Conservation (phyloP, 2,888 invertebrate genomes). For the Heteromurus nitidus region DNA sequence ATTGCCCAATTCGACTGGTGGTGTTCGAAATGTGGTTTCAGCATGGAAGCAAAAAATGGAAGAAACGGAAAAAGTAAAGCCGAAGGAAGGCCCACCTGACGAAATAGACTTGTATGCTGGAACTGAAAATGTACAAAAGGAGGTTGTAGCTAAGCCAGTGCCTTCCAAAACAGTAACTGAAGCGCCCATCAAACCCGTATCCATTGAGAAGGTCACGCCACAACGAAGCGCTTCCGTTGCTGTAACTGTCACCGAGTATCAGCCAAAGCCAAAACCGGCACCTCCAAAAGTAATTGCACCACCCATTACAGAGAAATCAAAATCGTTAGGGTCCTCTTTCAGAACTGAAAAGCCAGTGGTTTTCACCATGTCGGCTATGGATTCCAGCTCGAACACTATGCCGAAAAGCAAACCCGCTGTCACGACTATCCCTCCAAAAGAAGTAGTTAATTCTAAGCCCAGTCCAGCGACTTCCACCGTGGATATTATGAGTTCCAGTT, state of each 20-base stretch:
- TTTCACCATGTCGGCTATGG: slow-evolving; percentile 63
- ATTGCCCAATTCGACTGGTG: slow-evolving; percentile 38
- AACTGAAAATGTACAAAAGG: not conserved
- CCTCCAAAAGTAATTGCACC: not conserved
- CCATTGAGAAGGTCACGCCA: not conserved
- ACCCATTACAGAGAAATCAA: slow-evolving; percentile 15
- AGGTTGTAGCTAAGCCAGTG: not conserved
- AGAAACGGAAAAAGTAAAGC: slow-evolving; percentile 63
- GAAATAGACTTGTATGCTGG: slow-evolving; percentile 68
- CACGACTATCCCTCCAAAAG: not conserved
- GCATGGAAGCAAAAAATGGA: slow-evolving; percentile 70
- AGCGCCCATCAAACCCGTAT: not conserved
- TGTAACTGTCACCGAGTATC: not conserved
- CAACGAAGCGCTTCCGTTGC: not conserved
- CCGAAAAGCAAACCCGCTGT: slow-evolving; percentile 31
- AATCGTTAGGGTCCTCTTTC: slow-evolving; percentile 48
- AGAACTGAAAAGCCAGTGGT: slow-evolving; percentile 50
- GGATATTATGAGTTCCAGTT: slow-evolving; percentile 12
- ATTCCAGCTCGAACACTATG: slow-evolving; percentile 50
- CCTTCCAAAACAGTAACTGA: not conserved
- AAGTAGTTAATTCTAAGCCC: slow-evolving; percentile 27
- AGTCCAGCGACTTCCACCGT: slow-evolving; percentile 18
- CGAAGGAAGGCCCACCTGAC: slow-evolving; percentile 59
- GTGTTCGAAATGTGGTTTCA: slow-evolving; percentile 65
- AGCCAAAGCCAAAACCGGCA: slow-evolving; percentile 36